A percentile compares a stretch with the other conserved stretches of the same genome.
phyloP scores from a whole-genome alignment of 2,888 invertebrate species.

The Criorhina ranunculi region DNA sequence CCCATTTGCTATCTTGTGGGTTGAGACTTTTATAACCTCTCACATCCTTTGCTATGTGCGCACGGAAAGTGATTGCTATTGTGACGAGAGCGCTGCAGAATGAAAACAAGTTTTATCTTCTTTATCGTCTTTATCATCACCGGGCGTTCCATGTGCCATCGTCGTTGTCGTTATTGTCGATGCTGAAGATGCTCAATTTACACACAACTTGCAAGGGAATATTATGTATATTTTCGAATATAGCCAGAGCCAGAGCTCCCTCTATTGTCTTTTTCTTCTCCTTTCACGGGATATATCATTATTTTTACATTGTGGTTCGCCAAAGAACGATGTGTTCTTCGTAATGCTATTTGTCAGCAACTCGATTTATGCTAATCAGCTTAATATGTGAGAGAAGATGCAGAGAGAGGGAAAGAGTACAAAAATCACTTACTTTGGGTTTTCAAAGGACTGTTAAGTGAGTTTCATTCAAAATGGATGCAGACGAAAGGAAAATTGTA shows the following conservation, averaged over 20 bases:
- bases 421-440: constrained; percentile 29
- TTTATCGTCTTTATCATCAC: constrained; percentile 47
- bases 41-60: constrained; percentile 43
- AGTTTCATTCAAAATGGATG: constrained; percentile 8
- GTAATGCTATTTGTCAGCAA: constrained; percentile 61
- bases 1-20: constrained; percentile 28
- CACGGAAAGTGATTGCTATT: constrained; percentile 70
- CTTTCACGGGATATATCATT: neutral
- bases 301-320: constrained; percentile 18
- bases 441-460: constrained; percentile 32
- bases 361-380: constrained; percentile 69
- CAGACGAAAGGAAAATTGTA: too few species aligned
- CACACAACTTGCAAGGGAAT: constrained; percentile 44
- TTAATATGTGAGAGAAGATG: constrained; percentile 31
- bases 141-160: neutral
- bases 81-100: constrained; percentile 32
- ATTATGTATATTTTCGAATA: constrained; percentile 3
- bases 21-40: constrained; percentile 60
- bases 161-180: constrained; percentile 41
- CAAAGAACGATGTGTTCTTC: constrained; percentile 34
- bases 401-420: too few species aligned
- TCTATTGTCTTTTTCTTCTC: neutral
- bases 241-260: neutral
- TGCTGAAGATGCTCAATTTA: constrained; percentile 68
- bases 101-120: constrained; percentile 63